A percentile compares a stretch with the other conserved stretches of the same genome.
Conservation (phyloP, 1,140 invertebrate species). For the Ceratoteleas bidentatus region DNA sequence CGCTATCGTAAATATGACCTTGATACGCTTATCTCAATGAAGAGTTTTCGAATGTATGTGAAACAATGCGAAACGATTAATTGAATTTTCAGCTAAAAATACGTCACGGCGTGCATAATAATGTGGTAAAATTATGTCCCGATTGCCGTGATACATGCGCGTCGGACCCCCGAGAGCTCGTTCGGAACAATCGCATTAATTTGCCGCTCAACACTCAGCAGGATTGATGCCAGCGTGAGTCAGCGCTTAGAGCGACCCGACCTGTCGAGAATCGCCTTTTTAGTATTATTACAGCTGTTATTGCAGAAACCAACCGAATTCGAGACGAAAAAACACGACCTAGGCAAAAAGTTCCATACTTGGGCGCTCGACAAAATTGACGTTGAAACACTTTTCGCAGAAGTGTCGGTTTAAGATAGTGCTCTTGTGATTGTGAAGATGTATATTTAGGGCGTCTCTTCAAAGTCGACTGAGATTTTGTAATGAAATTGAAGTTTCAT, state of each 20-base stretch:
- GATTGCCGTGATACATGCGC: constrained; percentile 12
- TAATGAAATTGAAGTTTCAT: too few species aligned
- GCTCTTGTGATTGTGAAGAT: too few species aligned
- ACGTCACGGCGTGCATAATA: background rate
- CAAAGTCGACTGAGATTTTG: too few species aligned
- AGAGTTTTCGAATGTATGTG: too few species aligned
- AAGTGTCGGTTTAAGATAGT: too few species aligned
- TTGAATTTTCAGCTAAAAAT: background rate
- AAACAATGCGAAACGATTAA: too few species aligned
- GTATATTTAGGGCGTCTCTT: too few species aligned
- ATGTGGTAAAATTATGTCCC: constrained; percentile 7
- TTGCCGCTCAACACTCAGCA: constrained; percentile 28
- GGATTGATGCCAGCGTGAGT: constrained; percentile 35
- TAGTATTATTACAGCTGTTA: constrained; percentile 26
- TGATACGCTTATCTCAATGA: too few species aligned
- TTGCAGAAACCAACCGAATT: background rate
- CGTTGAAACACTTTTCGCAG: too few species aligned
- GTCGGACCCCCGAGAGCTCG: constrained; percentile 6
- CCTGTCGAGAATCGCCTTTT: constrained; percentile 20
- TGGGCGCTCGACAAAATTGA: too few species aligned
- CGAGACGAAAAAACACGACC: background rate
- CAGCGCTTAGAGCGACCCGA: constrained; percentile 26
- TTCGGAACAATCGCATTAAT: constrained; percentile 42
- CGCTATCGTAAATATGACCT: too few species aligned
- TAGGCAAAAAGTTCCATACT: background rate